Conservation (phyloP, 2,888 invertebrate species). For the Psylliodes chrysocephalus region DNA sequence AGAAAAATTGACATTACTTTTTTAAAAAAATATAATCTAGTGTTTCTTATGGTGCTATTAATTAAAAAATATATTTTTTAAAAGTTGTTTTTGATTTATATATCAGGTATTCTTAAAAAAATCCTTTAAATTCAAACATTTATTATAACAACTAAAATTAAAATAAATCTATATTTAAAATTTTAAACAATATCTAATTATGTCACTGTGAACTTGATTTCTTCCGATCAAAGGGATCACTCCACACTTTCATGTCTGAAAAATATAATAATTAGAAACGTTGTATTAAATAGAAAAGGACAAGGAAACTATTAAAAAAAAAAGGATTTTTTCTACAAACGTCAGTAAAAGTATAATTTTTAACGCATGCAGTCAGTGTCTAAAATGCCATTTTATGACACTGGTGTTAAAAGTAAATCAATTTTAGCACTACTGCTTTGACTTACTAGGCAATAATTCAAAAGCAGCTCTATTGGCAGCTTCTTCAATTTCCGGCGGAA, state of each 20-base stretch:
- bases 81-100: neutral
- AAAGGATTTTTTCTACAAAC: too few species aligned
- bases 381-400: too few species aligned
- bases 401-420: too few species aligned
- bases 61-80: constrained; percentile 23
- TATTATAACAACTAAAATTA: neutral
- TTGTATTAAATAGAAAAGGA: too few species aligned
- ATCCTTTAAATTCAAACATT: neutral
- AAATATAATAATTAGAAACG: constrained; percentile 41
- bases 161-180: neutral
- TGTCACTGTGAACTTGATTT: constrained; percentile 42
- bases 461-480: too few species aligned
- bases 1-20: neutral
- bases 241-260: constrained; percentile 69
- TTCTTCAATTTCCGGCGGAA: too few species aligned
- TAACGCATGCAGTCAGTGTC: too few species aligned
- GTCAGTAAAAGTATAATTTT: too few species aligned
- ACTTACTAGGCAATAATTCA: too few species aligned
- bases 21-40: constrained; percentile 3
- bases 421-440: too few species aligned
- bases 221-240: constrained; percentile 66
- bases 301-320: too few species aligned
- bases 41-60: constrained; percentile 28
- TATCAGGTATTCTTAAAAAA: constrained; percentile 17
- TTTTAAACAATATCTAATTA: neutral